Evolutionary conservation across 2,888 invertebrate genomes (phyloP).

Genomic region (Drosophila borborema): DNA sequence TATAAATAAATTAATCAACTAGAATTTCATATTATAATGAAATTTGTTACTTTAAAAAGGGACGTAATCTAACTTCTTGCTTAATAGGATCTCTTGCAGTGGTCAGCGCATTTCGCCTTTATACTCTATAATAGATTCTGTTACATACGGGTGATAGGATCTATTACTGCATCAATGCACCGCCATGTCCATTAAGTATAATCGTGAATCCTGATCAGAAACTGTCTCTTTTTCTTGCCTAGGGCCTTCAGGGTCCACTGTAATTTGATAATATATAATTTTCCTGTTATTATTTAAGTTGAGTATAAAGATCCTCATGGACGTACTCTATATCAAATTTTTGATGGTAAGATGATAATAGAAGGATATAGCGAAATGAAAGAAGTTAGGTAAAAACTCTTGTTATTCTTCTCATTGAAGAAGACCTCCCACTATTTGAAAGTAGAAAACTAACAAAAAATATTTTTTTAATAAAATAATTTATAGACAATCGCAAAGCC

Average conservation of each 20-base stretch:
- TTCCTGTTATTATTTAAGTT: slow-evolving; percentile 2
- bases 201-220: background rate
- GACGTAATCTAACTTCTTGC: no score
- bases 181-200: background rate
- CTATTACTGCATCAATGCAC: slow-evolving; percentile 1
- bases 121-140: background rate
- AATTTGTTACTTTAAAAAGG: no score
- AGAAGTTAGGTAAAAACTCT: background rate
- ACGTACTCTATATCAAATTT: background rate
- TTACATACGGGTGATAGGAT: background rate
- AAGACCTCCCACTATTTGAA: background rate
- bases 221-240: background rate
- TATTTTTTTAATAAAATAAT: background rate
- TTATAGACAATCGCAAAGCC: background rate
- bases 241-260: slow-evolving; percentile 1
- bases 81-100: background rate
- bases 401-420: background rate
- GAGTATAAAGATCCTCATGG: background rate
- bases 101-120: background rate
- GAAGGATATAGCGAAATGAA: background rate
- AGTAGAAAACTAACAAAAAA: background rate
- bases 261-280: slow-evolving; percentile 4
- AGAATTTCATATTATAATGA: no score
- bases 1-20: no score
- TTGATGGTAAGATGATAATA: background rate